Percentiles rank a stretch among this genome's conserved stretches.
phyloP scores from a whole-genome alignment of 2,888 invertebrate species.

The Girardia tigrina region DNA sequence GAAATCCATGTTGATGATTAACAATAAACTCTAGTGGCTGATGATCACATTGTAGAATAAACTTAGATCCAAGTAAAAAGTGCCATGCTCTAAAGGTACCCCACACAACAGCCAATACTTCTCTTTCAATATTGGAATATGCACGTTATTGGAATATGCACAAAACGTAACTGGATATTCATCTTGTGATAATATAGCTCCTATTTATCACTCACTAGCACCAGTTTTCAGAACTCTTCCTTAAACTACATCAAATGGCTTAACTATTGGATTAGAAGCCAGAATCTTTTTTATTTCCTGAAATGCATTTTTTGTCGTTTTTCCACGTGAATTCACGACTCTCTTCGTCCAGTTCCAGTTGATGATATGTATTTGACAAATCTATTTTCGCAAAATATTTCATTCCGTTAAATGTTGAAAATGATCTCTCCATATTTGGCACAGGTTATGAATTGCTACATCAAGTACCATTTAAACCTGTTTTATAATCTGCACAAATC shows the following conservation, averaged over 20 bases:
- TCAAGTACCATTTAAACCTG: too few relatives aligned
- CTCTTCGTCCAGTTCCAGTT: constrained; percentile 31
- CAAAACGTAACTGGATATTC: constrained; percentile 34
- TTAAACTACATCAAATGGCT: constrained; percentile 30
- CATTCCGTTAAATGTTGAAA: constrained; percentile 29
- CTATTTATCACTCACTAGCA: constrained; percentile 34
- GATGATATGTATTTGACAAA: constrained; percentile 32
- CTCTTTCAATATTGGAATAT: constrained; percentile 35
- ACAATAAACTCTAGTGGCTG: constrained; percentile 31
- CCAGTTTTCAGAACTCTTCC: constrained; percentile 29
- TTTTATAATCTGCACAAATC: too few relatives aligned
- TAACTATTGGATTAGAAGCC: constrained; percentile 32
- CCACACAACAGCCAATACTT: constrained; percentile 33
- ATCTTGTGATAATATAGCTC: constrained; percentile 29
- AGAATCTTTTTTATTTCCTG: constrained; percentile 19
- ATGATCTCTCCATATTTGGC: constrained; percentile 33
- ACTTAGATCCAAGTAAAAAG: constrained; percentile 30
- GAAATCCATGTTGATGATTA: not conserved
- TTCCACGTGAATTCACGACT: constrained; percentile 26
- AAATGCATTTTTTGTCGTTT: constrained; percentile 27
- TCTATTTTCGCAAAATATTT: constrained; percentile 31
- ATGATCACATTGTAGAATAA: constrained; percentile 32
- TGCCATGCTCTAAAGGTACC: constrained; percentile 33
- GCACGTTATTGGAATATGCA: constrained; percentile 21
- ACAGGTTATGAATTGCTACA: too few relatives aligned